Evolutionary conservation across 2,797 vertebrate species (phyloP), one percentile per base, ranked within the genome.

Genomic region (Sebastes taczanowskii): DNA sequence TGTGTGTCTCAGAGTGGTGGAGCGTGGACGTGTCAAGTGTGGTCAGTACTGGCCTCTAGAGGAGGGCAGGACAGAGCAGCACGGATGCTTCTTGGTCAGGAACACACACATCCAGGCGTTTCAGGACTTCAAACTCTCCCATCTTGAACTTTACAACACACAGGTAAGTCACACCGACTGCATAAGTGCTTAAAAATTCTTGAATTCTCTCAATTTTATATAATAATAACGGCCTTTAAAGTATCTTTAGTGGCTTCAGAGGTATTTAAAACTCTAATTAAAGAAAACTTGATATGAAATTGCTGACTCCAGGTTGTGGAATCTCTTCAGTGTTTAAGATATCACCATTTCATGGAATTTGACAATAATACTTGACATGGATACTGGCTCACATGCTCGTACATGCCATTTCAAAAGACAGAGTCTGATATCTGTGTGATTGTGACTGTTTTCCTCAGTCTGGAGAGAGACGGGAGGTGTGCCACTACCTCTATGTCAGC

Each of bases 41-140:
- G 97, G 97, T 61, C 97, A 97, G 89, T 97, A 97, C 88, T 97
- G 97, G 97, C 96, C 97, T 20, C 91, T 96, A 11, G 97, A 97
- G 71, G 93, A 92, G 67, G 95, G 95, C 65, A 91, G 87, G 77
- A 95, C 95, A 5, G 96, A 96, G 79, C 95, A 97, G 76, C 94
- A 96, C 3, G 97, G 96, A 11, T 94, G 88, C 87, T 97, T 96
- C 83, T 76, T 95, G 78, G 93, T 97, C 74, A 94, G 88, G 82
- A 97, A 95, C 88, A 91, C 95, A 55, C 93, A 94, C 69, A 95
- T 96, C 77, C 95, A 97, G 84, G 92, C 91, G 68, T 97, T 97
- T 88, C 96, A 97, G 85, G 96, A 97, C 90, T 97, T 96, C 88
- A 97, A 95, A 86, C 94, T 97, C 60, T 96, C 96, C 22, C 92